Evolutionary conservation across 23 tunicate genomes (phyloP).

Genomic region (Botrylloides violaceus): DNA sequence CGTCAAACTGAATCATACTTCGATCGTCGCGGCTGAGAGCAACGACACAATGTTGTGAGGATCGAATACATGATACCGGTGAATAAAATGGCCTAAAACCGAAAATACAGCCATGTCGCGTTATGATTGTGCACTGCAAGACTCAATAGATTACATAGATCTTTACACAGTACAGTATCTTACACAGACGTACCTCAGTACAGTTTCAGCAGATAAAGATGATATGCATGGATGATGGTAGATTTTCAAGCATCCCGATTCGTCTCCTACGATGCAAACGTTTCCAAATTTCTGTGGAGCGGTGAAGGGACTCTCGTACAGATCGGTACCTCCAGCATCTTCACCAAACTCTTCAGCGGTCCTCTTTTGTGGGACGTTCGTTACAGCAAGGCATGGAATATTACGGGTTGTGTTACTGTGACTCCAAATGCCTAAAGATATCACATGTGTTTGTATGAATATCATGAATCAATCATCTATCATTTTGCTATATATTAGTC

Average conservation of each 20-base stretch:
- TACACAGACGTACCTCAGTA: not conserved
- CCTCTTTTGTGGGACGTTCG: not conserved
- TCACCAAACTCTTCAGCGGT: not conserved
- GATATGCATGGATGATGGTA: constrained; percentile 11
- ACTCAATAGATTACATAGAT: too few relatives aligned
- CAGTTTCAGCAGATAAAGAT: not conserved
- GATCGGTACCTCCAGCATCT: not conserved
- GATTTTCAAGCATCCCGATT: constrained; percentile 4
- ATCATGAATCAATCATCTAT: not conserved
- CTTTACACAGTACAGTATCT: not conserved
- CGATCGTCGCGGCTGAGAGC: constrained; percentile 1
- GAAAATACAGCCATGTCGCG: too few relatives aligned
- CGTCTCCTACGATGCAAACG: constrained; percentile 10
- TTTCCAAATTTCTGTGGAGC: not conserved
- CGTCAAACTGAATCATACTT: constrained; percentile 7
- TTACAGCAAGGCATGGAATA: not conserved
- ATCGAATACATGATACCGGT: not conserved
- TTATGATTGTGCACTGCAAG: too few relatives aligned
- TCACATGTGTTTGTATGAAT: not conserved
- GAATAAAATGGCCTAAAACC: not conserved
- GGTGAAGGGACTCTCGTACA: not conserved
- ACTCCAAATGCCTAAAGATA: constrained; percentile 15
- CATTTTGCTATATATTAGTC: not conserved
- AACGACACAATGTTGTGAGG: not conserved
- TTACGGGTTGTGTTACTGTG: not conserved